Conservation (phyloP, 2,888 invertebrate species). For the Saturnia japonica region DNA sequence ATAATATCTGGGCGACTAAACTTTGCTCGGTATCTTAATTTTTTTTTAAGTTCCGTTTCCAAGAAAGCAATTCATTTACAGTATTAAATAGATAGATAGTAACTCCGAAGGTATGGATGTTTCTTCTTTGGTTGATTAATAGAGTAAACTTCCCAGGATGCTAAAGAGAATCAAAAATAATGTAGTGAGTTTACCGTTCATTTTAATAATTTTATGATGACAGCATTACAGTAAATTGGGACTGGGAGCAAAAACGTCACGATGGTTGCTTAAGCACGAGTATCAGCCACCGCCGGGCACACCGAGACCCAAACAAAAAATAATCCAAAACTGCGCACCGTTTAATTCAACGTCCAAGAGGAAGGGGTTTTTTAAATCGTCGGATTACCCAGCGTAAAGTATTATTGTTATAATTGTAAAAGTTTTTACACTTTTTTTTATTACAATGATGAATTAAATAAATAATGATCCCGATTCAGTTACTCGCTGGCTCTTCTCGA, state of each 20-base stretch:
- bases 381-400: slow-evolving; percentile 64
- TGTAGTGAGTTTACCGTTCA: not conserved
- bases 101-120: no score
- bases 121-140: not conserved
- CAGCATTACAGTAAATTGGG: slow-evolving; percentile 65
- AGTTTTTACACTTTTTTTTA: no score
- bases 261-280: slow-evolving; percentile 62
- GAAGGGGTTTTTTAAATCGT: slow-evolving; percentile 56
- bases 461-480: no score
- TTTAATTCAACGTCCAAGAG: slow-evolving; percentile 69
- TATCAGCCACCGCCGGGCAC: slow-evolving; percentile 69
- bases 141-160: not conserved
- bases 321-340: slow-evolving; percentile 63
- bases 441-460: no score
- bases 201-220: slow-evolving; percentile 20
- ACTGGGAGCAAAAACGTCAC: slow-evolving; percentile 58
- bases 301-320: slow-evolving; percentile 35
- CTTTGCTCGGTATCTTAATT: no score
- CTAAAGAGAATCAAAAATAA: not conserved
- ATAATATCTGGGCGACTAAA: no score
- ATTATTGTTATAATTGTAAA: not conserved
- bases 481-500: no score
- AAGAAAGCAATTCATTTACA: no score
- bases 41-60: no score
- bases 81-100: no score